A percentile compares a stretch with the other conserved stretches of the same genome.
Evolutionary conservation across 2,888 invertebrate genomes (phyloP).

Genomic region (Oscheius sp.): DNA sequence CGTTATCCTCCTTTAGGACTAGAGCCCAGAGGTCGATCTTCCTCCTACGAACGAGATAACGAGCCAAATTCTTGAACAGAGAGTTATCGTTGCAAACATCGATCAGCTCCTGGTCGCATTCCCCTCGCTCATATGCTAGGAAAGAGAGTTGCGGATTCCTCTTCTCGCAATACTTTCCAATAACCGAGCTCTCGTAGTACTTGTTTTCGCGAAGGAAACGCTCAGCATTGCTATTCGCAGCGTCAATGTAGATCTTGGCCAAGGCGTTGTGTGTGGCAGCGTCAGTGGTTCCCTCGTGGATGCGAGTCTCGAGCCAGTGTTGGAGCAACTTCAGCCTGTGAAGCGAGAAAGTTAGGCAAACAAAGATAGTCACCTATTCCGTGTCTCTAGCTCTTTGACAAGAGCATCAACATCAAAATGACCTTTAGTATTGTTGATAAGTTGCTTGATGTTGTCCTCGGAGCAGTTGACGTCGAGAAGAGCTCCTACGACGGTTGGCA

Average conservation of each 20-base stretch:
- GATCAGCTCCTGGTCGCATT: constrained; percentile 96
- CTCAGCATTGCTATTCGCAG: constrained; percentile 98
- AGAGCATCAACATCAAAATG: constrained; percentile 99
- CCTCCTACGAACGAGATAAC: constrained; percentile 90
- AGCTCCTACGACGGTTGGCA: constrained; percentile 97
- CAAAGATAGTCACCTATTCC: constrained; percentile 74
- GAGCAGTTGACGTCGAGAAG: constrained; percentile 95
- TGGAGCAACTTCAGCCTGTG: constrained; percentile 88
- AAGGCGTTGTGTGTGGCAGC: constrained; percentile 98
- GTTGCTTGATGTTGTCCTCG: constrained; percentile 98
- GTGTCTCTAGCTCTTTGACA: constrained; percentile 85
- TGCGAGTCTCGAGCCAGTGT: constrained; percentile 96
- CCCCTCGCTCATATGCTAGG: constrained; percentile 98
- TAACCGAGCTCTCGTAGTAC: constrained; percentile 91
- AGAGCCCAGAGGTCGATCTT: constrained; percentile 96
- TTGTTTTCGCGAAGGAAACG: constrained; percentile 81
- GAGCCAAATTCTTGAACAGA: constrained; percentile 96
- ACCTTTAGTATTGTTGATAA: constrained; percentile 96
- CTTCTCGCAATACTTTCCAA: constrained; percentile 92
- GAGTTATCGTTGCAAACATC: constrained; percentile 99
- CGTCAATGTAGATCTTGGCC: constrained; percentile 99
- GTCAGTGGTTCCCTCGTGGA: constrained; percentile 95
- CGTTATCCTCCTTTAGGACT: constrained; percentile 90
- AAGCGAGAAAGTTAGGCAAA: neutral
- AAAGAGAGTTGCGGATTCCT: constrained; percentile 98